Evolutionary conservation across 2,888 invertebrate genomes (phyloP).

Genomic region (Drosophila borborema): DNA sequence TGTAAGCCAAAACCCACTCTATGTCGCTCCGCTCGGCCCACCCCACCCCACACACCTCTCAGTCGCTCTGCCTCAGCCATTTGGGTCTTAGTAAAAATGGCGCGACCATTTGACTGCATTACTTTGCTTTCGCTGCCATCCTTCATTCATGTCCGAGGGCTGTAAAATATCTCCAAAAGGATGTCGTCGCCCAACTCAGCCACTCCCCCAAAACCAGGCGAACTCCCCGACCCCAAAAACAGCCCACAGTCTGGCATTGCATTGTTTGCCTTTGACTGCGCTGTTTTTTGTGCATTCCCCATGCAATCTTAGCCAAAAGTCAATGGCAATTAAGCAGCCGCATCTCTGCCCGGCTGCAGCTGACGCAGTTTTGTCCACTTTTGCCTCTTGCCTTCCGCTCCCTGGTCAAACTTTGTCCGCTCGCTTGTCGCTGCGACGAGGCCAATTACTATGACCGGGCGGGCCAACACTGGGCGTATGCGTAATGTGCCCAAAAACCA

Average conservation of each 20-base stretch:
- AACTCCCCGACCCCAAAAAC: background rate
- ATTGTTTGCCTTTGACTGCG: constrained; percentile 54
- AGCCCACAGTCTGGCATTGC: constrained; percentile 13
- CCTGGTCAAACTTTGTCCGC: constrained; percentile 46
- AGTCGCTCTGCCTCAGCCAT: constrained; percentile 1
- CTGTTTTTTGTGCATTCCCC: constrained; percentile 43
- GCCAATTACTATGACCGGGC: constrained; percentile 47
- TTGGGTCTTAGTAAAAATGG: constrained; percentile 68
- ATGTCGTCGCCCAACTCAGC: constrained; percentile 55
- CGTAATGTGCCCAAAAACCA: constrained; percentile 26
- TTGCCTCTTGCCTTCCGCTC: constrained; percentile 28
- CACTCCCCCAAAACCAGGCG: background rate
- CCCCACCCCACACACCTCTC: background rate
- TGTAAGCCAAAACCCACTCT: constrained; percentile 50
- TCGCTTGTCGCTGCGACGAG: constrained; percentile 39
- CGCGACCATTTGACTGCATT: constrained; percentile 62
- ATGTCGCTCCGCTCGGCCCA: background rate
- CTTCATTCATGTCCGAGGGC: constrained; percentile 70
- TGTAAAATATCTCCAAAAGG: constrained; percentile 69
- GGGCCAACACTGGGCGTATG: constrained; percentile 23
- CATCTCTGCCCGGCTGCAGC: constrained; percentile 39
- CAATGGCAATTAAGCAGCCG: constrained; percentile 74
- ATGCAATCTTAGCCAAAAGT: constrained; percentile 56
- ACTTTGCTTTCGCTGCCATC: constrained; percentile 45
- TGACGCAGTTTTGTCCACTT: constrained; percentile 61